phyloP scores from a whole-genome alignment of 2,797 vertebrate genomes.

The Tokudaia muenninki region DNA sequence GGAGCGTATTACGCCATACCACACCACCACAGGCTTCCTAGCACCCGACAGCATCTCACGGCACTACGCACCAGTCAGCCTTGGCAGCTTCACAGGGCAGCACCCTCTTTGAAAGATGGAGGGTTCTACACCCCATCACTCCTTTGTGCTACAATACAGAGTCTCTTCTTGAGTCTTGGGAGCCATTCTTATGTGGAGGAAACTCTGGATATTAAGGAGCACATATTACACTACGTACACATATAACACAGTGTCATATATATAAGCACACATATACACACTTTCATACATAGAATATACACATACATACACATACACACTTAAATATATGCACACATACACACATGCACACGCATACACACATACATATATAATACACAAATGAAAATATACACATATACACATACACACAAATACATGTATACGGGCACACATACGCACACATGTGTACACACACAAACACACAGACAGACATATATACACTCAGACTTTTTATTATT shows the following conservation, averaged over 20 bases:
- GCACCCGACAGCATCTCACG: background rate
- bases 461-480: background rate
- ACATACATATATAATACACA: background rate
- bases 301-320: background rate
- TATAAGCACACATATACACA: background rate
- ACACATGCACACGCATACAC: background rate
- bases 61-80: background rate
- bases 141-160: background rate
- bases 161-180: slow-evolving; percentile 24
- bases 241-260: background rate
- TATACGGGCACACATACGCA: background rate
- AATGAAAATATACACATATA: background rate
- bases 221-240: background rate
- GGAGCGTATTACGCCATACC: background rate
- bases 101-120: background rate
- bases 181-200: background rate
- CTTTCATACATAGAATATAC: background rate
- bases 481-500: background rate
- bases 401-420: background rate
- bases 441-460: background rate
- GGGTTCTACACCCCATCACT: background rate
- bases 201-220: slow-evolving; percentile 40
- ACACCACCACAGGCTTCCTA: background rate
- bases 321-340: background rate
- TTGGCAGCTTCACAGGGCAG: background rate